Conservation (phyloP, 1,140 invertebrate genomes). For the Drosophila tsacasi region DNA sequence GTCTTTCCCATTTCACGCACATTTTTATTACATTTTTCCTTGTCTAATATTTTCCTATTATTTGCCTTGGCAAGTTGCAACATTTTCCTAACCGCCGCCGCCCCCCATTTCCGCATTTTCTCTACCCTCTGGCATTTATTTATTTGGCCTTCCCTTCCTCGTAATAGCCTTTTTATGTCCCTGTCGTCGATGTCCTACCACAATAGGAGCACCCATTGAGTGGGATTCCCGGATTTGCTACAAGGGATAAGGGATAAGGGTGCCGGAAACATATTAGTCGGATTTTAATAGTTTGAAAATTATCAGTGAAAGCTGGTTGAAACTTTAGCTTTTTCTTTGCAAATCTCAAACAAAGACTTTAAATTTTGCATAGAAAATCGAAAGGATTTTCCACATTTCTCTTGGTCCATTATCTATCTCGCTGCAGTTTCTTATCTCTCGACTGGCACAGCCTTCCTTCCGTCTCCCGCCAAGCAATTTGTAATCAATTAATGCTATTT, state of each 20-base stretch:
- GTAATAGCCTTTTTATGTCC: slow-evolving; percentile 74
- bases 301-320: too few species aligned
- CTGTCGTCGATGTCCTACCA: slow-evolving; percentile 62
- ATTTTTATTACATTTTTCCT: slow-evolving; percentile 57
- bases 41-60: slow-evolving; percentile 46
- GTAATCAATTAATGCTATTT: slow-evolving; percentile 69
- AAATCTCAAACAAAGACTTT: too few species aligned
- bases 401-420: neutral
- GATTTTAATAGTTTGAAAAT: slow-evolving; percentile 14
- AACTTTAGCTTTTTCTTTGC: too few species aligned
- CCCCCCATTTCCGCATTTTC: slow-evolving; percentile 14
- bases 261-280: slow-evolving; percentile 25
- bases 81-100: slow-evolving; percentile 28
- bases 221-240: slow-evolving; percentile 13
- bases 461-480: slow-evolving; percentile 57
- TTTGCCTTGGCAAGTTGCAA: slow-evolving; percentile 65
- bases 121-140: neutral
- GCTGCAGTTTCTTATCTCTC: slow-evolving; percentile 26
- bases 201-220: slow-evolving; percentile 42
- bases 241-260: slow-evolving; percentile 1
- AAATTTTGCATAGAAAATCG: neutral
- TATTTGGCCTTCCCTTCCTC: slow-evolving; percentile 28
- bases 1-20: slow-evolving; percentile 55
- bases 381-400: slow-evolving; percentile 13
- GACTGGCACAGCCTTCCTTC: neutral